phyloP scores from a whole-genome alignment of 2,888 invertebrate species.

The Sphaeridia pumilis region DNA sequence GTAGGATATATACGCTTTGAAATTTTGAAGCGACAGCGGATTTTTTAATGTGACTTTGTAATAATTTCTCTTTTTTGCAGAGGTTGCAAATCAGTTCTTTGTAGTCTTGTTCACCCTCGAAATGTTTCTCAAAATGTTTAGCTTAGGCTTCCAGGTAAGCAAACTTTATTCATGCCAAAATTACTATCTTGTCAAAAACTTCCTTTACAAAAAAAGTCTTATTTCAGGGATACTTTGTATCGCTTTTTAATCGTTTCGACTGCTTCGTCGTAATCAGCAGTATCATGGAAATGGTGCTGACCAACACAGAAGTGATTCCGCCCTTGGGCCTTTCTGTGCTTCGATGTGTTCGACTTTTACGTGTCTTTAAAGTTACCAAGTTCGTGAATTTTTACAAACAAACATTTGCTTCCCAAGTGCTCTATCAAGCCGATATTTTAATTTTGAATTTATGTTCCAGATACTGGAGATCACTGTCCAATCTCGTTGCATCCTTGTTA shows the following conservation, averaged over 20 bases:
- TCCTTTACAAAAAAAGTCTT: background rate
- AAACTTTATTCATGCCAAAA: background rate
- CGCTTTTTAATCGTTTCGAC: slow-evolving; percentile 98
- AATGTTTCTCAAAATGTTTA: slow-evolving; percentile 99
- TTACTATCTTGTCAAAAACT: background rate
- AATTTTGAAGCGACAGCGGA: background rate
- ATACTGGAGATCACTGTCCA: slow-evolving; percentile 50
- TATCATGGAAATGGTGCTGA: slow-evolving; percentile 90
- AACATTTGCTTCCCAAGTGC: slow-evolving; percentile 12
- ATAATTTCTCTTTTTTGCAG: slow-evolving; percentile 45
- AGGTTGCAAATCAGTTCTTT: slow-evolving; percentile 94
- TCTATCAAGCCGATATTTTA: background rate
- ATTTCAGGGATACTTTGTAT: slow-evolving; percentile 92
- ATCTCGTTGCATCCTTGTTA: slow-evolving; percentile 49
- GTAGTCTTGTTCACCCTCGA: slow-evolving; percentile 95
- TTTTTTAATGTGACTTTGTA: background rate
- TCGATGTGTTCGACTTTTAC: slow-evolving; percentile 86
- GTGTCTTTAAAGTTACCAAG: slow-evolving; percentile 99
- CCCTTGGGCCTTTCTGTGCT: slow-evolving; percentile 96
- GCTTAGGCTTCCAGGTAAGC: slow-evolving; percentile 85
- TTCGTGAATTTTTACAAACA: slow-evolving; percentile 45
- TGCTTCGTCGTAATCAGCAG: slow-evolving; percentile 99
- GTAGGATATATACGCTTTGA: slow-evolving; percentile 42
- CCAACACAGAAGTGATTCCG: slow-evolving; percentile 84
- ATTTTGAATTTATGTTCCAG: slow-evolving; percentile 38